Evolutionary conservation across 2,113 vertebrate species (phyloP), one percentile per base, ranked within the genome.

Genomic region (Psephotus haematonotus): DNA sequence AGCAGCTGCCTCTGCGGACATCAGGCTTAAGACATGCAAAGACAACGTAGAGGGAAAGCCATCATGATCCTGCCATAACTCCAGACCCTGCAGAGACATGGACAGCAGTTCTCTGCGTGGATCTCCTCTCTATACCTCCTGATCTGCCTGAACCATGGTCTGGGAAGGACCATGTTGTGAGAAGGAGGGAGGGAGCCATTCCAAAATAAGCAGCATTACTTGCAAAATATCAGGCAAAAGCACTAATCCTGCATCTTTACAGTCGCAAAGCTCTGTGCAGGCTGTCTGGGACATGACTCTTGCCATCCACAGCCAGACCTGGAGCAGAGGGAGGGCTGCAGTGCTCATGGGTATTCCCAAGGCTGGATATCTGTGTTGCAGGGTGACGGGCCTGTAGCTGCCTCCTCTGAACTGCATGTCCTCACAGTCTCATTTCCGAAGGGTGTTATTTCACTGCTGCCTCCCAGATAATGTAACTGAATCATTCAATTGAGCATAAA

Each of bases 401-500:
- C 74, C 35, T 72, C 46, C 86, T 77, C 86, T 39, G 55, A 88
- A 55, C 81, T 14, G 20, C 22, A 2, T 90, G 63, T 89, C 93
- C 92, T 88, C 87, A 16, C 49, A 85, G 97, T 62, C 96, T 96
- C 91, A 77, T 97, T 97, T 97, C 97, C 78, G 14, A 98, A 97
- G 96, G 97, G 97, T 98, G 95, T 97, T 97, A 98, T 98, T 98
- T 98, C 97, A 97, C 97, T 97, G 97, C 95, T 97, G 97, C 97
- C 96, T 98, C 96, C 95, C 93, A 96, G 98, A 98, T 98, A 98
- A 98, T 98, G 98, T 98, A 98, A 98, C 97, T 95, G 97, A 98
- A 97, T 98, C 97, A 97, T 98, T 98, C 98, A 98, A 97, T 97
- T 98, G 98, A 98, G 98, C 98, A 98, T 98, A 98, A 98, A 98